Evolutionary conservation across 2,888 invertebrate genomes (phyloP).

Genomic region (Lampropteryx suffumata): DNA sequence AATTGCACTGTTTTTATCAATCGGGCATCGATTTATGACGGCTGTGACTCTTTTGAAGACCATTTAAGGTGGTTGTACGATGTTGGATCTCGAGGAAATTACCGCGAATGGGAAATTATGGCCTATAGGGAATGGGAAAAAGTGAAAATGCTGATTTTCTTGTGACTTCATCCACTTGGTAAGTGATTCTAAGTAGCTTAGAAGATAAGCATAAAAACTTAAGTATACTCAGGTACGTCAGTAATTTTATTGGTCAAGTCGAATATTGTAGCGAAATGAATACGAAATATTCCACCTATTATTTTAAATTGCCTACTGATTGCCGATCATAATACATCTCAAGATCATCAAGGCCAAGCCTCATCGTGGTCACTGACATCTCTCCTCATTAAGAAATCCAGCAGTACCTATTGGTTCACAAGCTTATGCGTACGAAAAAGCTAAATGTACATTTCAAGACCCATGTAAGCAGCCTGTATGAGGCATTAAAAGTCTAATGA

Average conservation of each 20-base stretch:
- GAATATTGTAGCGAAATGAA: too few relatives aligned
- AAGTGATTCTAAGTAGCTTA: conserved; percentile 1
- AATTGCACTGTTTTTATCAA: conserved; percentile 66
- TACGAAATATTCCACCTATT: too few relatives aligned
- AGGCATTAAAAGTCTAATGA: neutral
- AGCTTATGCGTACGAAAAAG: conserved; percentile 3
- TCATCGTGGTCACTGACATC: neutral
- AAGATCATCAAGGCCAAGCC: neutral
- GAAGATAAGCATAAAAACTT: neutral
- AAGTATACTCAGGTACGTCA: too few relatives aligned
- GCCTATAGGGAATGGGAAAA: conserved; percentile 43
- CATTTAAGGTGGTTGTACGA: conserved; percentile 59
- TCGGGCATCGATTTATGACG: conserved; percentile 65
- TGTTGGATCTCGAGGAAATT: conserved; percentile 50
- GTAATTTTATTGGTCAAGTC: too few relatives aligned
- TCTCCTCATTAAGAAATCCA: conserved; percentile 8
- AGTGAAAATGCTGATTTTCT: conserved; percentile 37
- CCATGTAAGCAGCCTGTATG: conserved; percentile 8
- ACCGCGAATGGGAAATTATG: conserved; percentile 46
- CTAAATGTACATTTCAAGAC: conserved; percentile 7
- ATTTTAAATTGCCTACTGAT: too few relatives aligned
- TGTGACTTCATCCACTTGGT: conserved; percentile 3
- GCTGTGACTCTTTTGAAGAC: conserved; percentile 54
- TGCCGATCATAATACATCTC: too few relatives aligned
- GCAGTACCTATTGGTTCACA: neutral